These are phyloP conservation scores for Pristionchus japonicus DNA, from an alignment of 2,888 invertebrate genomes.

Conservation along the genomic window DNA sequence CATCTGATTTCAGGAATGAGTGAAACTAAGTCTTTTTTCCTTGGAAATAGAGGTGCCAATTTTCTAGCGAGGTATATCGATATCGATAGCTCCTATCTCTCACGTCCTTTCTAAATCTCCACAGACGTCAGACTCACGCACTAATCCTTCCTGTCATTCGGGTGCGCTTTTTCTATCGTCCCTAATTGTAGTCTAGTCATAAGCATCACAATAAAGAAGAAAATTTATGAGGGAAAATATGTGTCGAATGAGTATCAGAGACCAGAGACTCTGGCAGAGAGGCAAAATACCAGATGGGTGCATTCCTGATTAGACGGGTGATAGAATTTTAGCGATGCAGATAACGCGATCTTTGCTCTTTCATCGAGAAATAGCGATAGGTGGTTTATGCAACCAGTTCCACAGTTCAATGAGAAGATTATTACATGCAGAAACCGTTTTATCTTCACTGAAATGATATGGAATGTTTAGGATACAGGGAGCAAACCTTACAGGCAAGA, in stretches of 20 bases:
- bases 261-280: too few relatives aligned
- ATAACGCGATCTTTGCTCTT: too few relatives aligned
- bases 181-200: not conserved
- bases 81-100: not conserved
- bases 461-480: slow-evolving; percentile 3
- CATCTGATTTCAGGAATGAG: too few relatives aligned
- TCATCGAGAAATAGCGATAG: not conserved
- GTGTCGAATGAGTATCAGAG: not conserved
- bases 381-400: slow-evolving; percentile 1
- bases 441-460: slow-evolving; percentile 5
- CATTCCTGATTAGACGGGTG: not conserved
- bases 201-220: not conserved
- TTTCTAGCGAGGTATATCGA: too few relatives aligned
- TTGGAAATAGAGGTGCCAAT: too few relatives aligned
- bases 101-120: not conserved
- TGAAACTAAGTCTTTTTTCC: too few relatives aligned
- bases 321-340: too few relatives aligned
- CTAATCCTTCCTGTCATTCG: not conserved
- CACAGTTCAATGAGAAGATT: not conserved
- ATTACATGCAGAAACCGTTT: not conserved
- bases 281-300: not conserved
- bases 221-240: not conserved
- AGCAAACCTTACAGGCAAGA: not conserved
- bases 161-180: not conserved
- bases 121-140: not conserved